phyloP scores from a whole-genome alignment of 2,888 invertebrate genomes.

The Neoitamus cyanurus region DNA sequence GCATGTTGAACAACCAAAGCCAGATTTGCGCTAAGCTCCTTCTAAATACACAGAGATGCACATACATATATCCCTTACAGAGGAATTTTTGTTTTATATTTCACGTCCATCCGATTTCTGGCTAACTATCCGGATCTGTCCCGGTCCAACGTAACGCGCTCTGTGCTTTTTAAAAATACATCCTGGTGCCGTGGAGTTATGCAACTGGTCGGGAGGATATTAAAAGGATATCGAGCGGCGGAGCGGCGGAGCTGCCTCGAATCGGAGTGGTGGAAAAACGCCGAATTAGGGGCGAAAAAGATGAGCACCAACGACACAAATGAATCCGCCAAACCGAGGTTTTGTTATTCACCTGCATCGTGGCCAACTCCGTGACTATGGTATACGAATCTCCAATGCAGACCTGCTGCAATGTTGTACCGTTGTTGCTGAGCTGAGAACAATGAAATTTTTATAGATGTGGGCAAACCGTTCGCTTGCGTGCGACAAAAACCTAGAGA shows the following conservation, averaged over 20 bases:
- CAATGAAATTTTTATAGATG: neutral
- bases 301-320: slow-evolving; percentile 16
- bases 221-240: slow-evolving; percentile 17
- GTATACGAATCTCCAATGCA: neutral
- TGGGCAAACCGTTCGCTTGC: neutral
- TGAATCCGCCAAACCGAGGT: neutral
- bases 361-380: neutral
- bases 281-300: slow-evolving; percentile 11
- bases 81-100: slow-evolving; percentile 33
- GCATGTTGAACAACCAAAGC: slow-evolving; percentile 35
- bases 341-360: slow-evolving; percentile 12
- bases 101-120: slow-evolving; percentile 22
- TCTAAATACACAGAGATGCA: slow-evolving; percentile 4
- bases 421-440: neutral
- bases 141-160: neutral
- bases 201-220: slow-evolving; percentile 26
- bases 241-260: neutral
- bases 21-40: slow-evolving; percentile 31
- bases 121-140: slow-evolving; percentile 36
- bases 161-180: slow-evolving; percentile 33
- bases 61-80: slow-evolving; percentile 7
- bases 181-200: slow-evolving; percentile 11
- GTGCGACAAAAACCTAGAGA: neutral
- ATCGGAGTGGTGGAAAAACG: neutral
- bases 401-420: neutral